Evolutionary conservation across 2,797 vertebrate genomes (phyloP), one percentile per base, ranked within the genome.

Genomic region (Lepus townsendii): DNA sequence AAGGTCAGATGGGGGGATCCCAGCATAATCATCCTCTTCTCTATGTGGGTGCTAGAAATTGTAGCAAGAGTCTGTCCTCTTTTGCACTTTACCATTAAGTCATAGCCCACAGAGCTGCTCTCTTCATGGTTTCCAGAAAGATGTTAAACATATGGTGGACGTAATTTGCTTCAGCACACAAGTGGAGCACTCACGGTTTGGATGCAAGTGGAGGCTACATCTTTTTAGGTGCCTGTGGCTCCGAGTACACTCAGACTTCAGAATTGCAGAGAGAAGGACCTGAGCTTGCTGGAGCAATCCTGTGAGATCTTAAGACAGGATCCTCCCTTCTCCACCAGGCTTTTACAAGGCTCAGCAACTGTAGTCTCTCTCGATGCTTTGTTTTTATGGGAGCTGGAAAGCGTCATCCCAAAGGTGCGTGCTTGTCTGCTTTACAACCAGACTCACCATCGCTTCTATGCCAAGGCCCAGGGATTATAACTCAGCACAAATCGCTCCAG

Each of bases 401-500:
- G 96, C 94, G 97, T 95, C 77, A 93, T 95, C 93, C 60, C 2
- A 50, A 94, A 88, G 71, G 66, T 35, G 89, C 96, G 87, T 91
- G 78, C 10, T 38, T 71, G 86, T 69, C 93, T 78, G 7, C 8
- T 65, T 95, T 96, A 93, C 78, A 95, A 63, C 88, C 92, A 96
- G 90, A 93, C 83, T 95, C 96, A 93, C 93, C 72, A 60, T 5
- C 2, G 75, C 86, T 94, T 93, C 92, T 0, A 1, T 89, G 17
- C 82, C 82, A 96, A 73, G 16, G 66, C 94, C 93, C 88, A 95
- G 96, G 96, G 94, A 95, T 97, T 82, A 88, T 91, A 97, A 94
- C 94, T 93, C 95, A 94, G 94, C 86, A 79, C 80, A 30, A 0
- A 6, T 2, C 24, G 63, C 95, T 95, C 35, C 82, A 57, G 65